Evolutionary conservation across 2,797 vertebrate genomes (phyloP).

Genomic region (Cichlasoma orientale): DNA sequence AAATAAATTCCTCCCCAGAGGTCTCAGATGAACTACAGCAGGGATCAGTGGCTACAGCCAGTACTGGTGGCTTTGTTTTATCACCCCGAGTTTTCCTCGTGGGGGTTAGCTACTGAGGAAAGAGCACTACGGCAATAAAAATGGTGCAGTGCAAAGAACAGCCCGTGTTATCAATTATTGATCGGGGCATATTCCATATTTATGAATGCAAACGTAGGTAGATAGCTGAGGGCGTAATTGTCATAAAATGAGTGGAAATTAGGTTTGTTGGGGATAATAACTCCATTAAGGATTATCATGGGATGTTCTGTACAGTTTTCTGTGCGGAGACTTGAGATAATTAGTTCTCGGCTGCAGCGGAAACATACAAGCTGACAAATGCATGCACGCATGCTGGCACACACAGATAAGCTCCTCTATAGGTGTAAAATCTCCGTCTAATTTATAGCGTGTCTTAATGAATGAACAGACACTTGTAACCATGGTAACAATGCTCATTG

Average conservation of each 20-base stretch:
- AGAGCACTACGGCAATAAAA: constrained; percentile 24
- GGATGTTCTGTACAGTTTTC: background rate
- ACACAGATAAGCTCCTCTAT: background rate
- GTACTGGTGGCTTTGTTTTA: constrained; percentile 16
- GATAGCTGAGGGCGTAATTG: constrained; percentile 2
- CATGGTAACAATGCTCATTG: constrained; percentile 59
- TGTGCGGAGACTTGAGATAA: background rate
- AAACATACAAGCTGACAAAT: background rate
- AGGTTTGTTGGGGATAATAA: constrained; percentile 33
- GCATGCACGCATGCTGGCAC: background rate
- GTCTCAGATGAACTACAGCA: constrained; percentile 11
- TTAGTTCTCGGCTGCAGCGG: background rate
- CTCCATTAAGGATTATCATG: constrained; percentile 6
- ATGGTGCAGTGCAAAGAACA: constrained; percentile 35
- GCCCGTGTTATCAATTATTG: constrained; percentile 63
- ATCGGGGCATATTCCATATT: constrained; percentile 58
- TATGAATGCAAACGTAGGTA: constrained; percentile 53
- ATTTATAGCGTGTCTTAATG: constrained; percentile 34
- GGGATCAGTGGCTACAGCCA: constrained; percentile 9
- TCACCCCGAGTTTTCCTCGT: constrained; percentile 8
- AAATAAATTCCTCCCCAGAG: background rate
- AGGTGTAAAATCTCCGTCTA: constrained; percentile 5
- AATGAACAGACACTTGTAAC: constrained; percentile 50
- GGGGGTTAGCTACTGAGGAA: constrained; percentile 22
- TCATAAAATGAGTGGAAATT: constrained; percentile 39